Base-by-base conservation (phyloP, 37 sponge, comb jelly and placozoan genomes). In the Petrosia ficiformis region DNA sequence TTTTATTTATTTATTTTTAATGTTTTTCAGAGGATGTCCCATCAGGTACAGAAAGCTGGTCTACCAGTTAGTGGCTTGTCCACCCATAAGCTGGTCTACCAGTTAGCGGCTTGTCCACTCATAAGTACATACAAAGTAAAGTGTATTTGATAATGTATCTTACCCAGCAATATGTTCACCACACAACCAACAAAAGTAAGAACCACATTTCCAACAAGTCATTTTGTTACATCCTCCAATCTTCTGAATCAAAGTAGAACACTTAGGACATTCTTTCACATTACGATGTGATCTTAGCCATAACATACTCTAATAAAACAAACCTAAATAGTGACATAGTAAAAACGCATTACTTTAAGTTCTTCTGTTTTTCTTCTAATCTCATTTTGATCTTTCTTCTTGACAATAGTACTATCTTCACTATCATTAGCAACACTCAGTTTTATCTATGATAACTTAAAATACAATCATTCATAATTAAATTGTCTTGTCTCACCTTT, bases 221-320 rank as follows among this genome's bases (percentile, higher is more conserved):
- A 89, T 89, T 25, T 89, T 76, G 73, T 89, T 89, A 63, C 90
- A 89, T 57, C 90, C 90, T 39, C 90, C 90, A 56, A 57, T 69
- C 80, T 89, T 89, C 66, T 78, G 76, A 39, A 89, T 80, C n/a
- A 59, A 37, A 19, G 36, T 48, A 26, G 58, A 32, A 44, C 90
- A 89, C 24, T 42, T 70, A 22, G 90, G 90, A 34, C 90, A 89
- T 6, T 37, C 40, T 48, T 42, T 79, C 22, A 80, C 85, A 68
- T 68, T 68, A 21, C 79, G 44, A 56, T 61, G 54, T 22, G 77
- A 54, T 16, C 75, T n/a, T 39, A 84, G 63, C 90, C 90, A 89
- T 0, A 80, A 0, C n/a, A 73, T 26, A 56, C 72, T 58, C 90
- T 89, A 59, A 1, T 21, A 4, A 41, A n/a, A n/a, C n/a, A n/a